Conservation (phyloP, 2,113 vertebrate species). For the Semicossyphus pulcher region DNA sequence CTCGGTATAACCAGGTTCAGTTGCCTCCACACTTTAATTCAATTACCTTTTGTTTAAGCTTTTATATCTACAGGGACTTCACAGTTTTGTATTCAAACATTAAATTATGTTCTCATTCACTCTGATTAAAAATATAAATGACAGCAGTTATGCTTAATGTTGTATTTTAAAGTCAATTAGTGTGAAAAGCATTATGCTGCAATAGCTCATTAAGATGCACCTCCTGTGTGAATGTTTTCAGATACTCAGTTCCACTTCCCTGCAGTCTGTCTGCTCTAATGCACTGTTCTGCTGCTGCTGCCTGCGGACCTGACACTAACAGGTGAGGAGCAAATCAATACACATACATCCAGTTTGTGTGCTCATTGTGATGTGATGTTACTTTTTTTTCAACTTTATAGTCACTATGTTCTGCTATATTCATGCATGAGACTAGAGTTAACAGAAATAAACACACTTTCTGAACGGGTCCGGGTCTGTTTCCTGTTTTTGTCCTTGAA, state of each 20-base stretch:
- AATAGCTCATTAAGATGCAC: conserved; percentile 17
- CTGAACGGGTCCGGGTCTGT: background rate
- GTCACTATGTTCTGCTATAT: too few relatives aligned
- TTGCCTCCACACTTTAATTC: background rate
- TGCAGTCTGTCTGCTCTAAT: background rate
- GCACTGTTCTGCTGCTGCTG: background rate
- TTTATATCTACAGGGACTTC: too few relatives aligned
- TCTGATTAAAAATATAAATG: background rate
- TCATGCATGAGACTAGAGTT: background rate
- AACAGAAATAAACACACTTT: background rate
- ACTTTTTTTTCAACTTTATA: too few relatives aligned
- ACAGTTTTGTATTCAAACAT: background rate
- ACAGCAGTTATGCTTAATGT: background rate
- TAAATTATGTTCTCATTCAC: background rate
- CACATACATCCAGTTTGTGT: background rate
- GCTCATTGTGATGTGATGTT: background rate
- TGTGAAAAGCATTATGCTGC: background rate
- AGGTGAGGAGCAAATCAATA: background rate
- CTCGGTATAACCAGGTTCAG: background rate
- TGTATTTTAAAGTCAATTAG: conserved; percentile 10
- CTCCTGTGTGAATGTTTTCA: conserved; percentile 8
- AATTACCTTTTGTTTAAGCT: background rate
- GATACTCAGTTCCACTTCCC: background rate
- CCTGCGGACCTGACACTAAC: background rate
- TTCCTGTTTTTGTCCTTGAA: background rate